A percentile compares a stretch with the other conserved stretches of the same genome.
Evolutionary conservation across 2,888 invertebrate species (phyloP).

Genomic region (Hirtodrosophila trivittata): DNA sequence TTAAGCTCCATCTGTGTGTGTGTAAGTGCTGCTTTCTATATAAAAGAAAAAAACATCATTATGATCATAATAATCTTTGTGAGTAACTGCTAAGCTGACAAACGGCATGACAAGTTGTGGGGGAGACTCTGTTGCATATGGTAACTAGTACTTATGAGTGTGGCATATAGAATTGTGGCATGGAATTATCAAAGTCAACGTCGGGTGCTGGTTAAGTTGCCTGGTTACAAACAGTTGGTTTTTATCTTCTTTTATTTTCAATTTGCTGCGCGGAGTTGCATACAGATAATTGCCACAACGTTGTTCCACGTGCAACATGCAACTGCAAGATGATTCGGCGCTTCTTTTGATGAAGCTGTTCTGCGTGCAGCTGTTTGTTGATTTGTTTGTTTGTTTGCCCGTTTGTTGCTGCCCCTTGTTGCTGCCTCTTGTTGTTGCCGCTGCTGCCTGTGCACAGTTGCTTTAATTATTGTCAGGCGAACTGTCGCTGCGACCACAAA

Average conservation of each 20-base stretch:
- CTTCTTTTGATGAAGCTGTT: slow-evolving; percentile 57
- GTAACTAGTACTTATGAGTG: slow-evolving; percentile 2
- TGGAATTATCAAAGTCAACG: slow-evolving; percentile 12
- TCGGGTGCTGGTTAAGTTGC: slow-evolving; percentile 25
- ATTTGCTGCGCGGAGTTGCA: slow-evolving; percentile 69
- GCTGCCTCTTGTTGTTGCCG: slow-evolving; percentile 10
- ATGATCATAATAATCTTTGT: slow-evolving; percentile 51
- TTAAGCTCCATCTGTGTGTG: slow-evolving; percentile 49
- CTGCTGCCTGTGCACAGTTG: slow-evolving; percentile 56
- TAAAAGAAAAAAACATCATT: slow-evolving; percentile 10
- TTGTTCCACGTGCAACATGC: slow-evolving; percentile 33
- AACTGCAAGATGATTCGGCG: slow-evolving; percentile 56
- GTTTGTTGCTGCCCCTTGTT: slow-evolving; percentile 34
- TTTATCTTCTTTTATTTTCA: slow-evolving; percentile 56
- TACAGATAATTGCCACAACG: slow-evolving; percentile 59
- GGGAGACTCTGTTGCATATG: slow-evolving; percentile 34
- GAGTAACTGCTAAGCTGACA: slow-evolving; percentile 57
- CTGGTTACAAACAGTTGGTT: slow-evolving; percentile 29
- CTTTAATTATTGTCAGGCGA: slow-evolving; percentile 73
- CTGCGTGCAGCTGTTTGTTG: slow-evolving; percentile 51
- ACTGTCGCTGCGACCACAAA: slow-evolving; percentile 58
- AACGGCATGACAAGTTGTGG: slow-evolving; percentile 59
- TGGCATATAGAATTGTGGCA: no score
- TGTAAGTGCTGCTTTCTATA: slow-evolving; percentile 16
- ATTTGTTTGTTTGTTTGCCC: slow-evolving; percentile 30